Base-by-base conservation (phyloP, 2,113 vertebrate species). In the Condylura cristata region DNA sequence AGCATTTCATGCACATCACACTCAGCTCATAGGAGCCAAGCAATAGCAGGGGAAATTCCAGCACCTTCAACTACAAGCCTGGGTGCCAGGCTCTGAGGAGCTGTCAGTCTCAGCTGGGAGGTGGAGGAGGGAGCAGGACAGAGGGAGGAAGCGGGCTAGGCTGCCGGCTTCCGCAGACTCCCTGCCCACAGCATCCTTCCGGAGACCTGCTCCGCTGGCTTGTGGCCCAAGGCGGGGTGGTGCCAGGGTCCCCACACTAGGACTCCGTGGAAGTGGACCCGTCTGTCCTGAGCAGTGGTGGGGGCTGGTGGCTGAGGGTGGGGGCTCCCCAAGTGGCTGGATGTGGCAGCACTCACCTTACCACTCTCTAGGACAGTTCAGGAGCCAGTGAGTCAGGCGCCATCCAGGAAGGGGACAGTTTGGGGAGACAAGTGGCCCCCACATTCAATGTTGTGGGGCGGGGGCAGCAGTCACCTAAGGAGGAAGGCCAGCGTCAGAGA, bases 351-450 rank as follows among this genome's bases (percentile, higher is more conserved):
- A 22, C 20, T 22, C 3, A 24, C 9, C 7, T 28, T 13, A 4
- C 3, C 12, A 22, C 9, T 26, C 10, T 41, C 22, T 9, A 0
- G 2, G 5, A 17, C 5, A 51, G 20, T 75, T 37, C 84, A 2
- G 0, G 13, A 8, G 44, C 72, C 8, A 0, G 6, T 1, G 3
- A 5, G 24, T 26, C 3, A 1, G 72, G 3, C 68, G n/a, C 0
- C 28, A 32, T 8, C 41, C 34, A 16, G 41, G 6, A 1, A 5
- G 1, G 37, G 26, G 30, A 28, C 5, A 7, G 28, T 13, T 6
- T 34, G 4, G 22, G 39, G 74, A 39, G 39, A 26, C 0, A 0
- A 5, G n/a, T 1, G 8, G n/a, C 51, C 65, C 71, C 48, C 28
- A n/a, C 28, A 9, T 22, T 12, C 66, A 11, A 5, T 3, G 5